Conservation (phyloP, 1,140 invertebrate genomes). For the Neodiprion lecontei region DNA sequence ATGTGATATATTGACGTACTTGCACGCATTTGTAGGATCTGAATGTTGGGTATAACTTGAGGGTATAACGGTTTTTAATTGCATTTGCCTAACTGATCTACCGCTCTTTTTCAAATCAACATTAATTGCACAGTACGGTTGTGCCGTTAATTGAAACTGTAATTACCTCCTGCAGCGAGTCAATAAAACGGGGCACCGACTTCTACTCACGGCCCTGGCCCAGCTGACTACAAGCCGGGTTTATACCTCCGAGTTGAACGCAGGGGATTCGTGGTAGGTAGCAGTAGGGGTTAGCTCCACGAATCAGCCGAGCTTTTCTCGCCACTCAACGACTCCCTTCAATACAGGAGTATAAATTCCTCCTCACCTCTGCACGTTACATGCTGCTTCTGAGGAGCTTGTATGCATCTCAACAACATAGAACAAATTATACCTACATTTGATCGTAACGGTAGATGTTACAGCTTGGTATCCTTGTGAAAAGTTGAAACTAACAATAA, state of each 20-base stretch:
- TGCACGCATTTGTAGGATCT: too few relatives aligned
- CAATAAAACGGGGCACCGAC: background rate
- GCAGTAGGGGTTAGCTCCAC: conserved; percentile 4
- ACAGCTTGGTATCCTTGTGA: background rate
- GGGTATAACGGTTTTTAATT: too few relatives aligned
- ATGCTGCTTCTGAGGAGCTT: background rate
- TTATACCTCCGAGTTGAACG: conserved; percentile 45
- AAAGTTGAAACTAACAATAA: background rate
- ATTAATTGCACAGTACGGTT: too few relatives aligned
- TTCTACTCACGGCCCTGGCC: conserved; percentile 47
- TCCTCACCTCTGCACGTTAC: background rate
- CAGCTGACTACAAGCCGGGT: conserved; percentile 60
- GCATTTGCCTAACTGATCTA: too few relatives aligned
- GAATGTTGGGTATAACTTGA: too few relatives aligned
- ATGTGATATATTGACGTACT: too few relatives aligned
- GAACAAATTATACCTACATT: background rate
- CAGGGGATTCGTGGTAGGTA: background rate
- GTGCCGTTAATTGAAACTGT: background rate
- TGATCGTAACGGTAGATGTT: background rate
- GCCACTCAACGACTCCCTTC: background rate
- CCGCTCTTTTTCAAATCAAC: too few relatives aligned
- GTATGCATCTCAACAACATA: background rate
- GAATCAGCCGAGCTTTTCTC: background rate
- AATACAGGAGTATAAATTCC: background rate
- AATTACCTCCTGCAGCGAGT: background rate